A percentile compares a stretch with the other conserved stretches of the same genome.
Conservation (phyloP, 1,140 invertebrate genomes). For the Caenorhabditis elegans region WBcel235 BX284602.5:5039001-5039500, state of each 20-base stretch:
- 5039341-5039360: constrained; percentile 37
- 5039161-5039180: constrained; percentile 15
- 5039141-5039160: constrained; percentile 3
- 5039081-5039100: constrained; percentile 39
- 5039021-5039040: background rate
- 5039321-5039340: constrained; percentile 21
- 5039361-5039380: constrained; percentile 37
- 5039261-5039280: background rate
- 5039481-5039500: constrained; percentile 33
- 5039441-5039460: constrained; percentile 38
- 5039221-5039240: background rate
- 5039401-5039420: background rate
- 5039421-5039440: constrained; percentile 31
- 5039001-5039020: constrained; percentile 42
- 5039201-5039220: background rate
- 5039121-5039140: constrained; percentile 20
- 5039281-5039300: background rate
- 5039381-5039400: background rate
- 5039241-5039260: background rate
- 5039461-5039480: constrained; percentile 16
- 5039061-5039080: constrained; percentile 16
- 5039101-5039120: background rate
- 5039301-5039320: constrained; percentile 9
- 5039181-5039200: background rate
- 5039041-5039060: constrained; percentile 13